A percentile compares a stretch with the other conserved stretches of the same genome.
These are phyloP conservation scores for Sebastes baramenuke DNA, from an alignment of 2,797 vertebrate genomes.

Conservation along the genomic window DNA sequence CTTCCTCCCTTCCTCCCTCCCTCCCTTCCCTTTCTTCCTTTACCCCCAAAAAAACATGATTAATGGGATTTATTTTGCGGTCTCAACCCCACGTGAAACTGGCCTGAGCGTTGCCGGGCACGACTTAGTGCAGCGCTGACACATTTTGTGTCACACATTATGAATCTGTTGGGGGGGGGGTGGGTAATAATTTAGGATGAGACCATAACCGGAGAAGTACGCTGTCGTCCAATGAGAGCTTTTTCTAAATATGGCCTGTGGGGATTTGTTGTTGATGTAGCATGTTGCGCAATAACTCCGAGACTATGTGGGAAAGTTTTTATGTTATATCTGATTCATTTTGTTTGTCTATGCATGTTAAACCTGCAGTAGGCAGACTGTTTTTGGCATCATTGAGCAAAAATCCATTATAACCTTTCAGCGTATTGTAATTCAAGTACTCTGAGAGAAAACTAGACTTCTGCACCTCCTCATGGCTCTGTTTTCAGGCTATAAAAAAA, in stretches of 20 bases:
- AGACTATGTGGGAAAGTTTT: neutral
- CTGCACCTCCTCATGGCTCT: no score
- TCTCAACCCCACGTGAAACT: constrained; percentile 49
- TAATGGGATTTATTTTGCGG: constrained; percentile 79
- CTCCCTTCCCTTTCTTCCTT: neutral
- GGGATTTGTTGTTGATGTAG: constrained; percentile 48
- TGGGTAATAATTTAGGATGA: constrained; percentile 52
- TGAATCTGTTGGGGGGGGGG: constrained; percentile 48
- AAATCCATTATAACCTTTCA: no score
- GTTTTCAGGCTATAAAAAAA: no score
- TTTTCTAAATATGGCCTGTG: constrained; percentile 23
- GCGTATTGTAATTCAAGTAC: no score
- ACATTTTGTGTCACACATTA: constrained; percentile 68
- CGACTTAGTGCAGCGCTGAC: constrained; percentile 54
- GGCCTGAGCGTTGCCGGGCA: constrained; percentile 41
- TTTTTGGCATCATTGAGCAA: no score
- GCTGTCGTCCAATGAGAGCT: constrained; percentile 48
- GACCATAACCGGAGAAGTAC: constrained; percentile 50
- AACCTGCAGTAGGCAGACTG: no score
- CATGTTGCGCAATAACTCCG: constrained; percentile 43
- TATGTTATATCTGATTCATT: neutral
- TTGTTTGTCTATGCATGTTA: neutral
- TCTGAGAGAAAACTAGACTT: no score
- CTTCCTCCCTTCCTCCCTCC: neutral
- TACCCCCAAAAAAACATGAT: constrained; percentile 63